phyloP scores from a whole-genome alignment of 2,113 vertebrate genomes.

The Thinocorus orbignyianus region DNA sequence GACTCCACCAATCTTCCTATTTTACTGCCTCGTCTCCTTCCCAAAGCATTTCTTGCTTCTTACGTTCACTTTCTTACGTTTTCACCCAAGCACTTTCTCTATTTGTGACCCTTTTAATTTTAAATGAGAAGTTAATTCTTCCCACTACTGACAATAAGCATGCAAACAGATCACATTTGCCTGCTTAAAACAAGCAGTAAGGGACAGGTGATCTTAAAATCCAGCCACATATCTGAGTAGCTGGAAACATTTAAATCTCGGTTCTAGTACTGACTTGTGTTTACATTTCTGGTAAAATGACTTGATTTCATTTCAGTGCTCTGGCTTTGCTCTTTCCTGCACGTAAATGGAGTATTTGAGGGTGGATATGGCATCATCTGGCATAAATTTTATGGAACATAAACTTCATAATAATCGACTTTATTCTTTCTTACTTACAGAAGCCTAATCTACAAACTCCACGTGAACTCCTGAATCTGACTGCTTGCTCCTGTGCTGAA shows the following conservation, averaged over 20 bases:
- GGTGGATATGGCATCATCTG: neutral
- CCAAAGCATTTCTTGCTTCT: neutral
- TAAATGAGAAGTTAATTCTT: neutral
- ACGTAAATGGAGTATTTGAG: neutral
- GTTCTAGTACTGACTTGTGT: neutral
- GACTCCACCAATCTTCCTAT: neutral
- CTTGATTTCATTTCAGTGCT: neutral
- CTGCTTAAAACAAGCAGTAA: neutral
- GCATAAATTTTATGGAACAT: neutral
- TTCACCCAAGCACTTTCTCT: neutral
- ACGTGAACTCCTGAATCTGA: neutral
- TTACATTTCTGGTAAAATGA: neutral
- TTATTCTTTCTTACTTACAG: neutral
- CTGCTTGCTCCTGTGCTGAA: neutral
- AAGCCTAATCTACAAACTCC: neutral
- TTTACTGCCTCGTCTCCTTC: neutral
- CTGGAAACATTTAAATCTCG: neutral
- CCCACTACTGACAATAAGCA: neutral
- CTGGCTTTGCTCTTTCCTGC: neutral
- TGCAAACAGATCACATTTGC: neutral
- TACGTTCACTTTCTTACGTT: neutral
- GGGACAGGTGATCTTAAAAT: neutral
- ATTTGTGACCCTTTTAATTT: neutral
- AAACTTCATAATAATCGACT: neutral
- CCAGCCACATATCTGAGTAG: neutral